A percentile compares a stretch with the other conserved stretches of the same genome.
These are phyloP conservation scores for Sinocyclocheilus grahami DNA, from an alignment of 2,113 vertebrate species.

Conservation along the genomic window DNA sequence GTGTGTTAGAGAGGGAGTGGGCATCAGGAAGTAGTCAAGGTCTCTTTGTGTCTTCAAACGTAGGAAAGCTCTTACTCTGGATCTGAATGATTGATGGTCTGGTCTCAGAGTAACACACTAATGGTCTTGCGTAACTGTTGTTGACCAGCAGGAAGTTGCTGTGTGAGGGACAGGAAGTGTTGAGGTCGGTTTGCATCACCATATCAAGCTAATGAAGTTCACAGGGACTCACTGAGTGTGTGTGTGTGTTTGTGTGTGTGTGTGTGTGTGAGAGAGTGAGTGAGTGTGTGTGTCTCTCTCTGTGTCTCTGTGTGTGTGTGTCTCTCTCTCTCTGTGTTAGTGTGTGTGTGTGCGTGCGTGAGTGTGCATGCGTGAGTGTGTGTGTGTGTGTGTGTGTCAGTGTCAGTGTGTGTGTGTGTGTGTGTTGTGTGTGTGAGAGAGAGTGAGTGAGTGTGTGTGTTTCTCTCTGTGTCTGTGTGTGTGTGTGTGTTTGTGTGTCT, in stretches of 20 bases:
- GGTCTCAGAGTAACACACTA: conserved; percentile 43
- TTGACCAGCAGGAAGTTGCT: conserved; percentile 11
- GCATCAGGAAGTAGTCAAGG: background rate
- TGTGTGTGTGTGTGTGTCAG: no score
- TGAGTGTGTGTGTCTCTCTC: no score
- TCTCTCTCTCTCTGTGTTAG: no score
- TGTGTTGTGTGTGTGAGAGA: background rate
- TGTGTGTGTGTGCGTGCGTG: no score
- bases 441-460: no score
- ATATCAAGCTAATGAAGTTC: conserved; percentile 24
- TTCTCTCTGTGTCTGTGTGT: background rate
- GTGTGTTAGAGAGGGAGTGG: background rate
- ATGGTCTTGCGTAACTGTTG: conserved; percentile 35
- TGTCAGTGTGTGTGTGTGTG: conserved; percentile 1
- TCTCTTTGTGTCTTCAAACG: conserved; percentile 55
- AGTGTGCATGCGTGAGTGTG: no score
- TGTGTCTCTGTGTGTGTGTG: no score
- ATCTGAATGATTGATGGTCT: conserved; percentile 65
- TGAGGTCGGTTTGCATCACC: background rate
- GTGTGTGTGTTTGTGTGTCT: conserved; percentile 13
- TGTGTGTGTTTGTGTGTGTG: no score
- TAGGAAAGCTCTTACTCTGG: conserved; percentile 60
- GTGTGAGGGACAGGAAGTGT: background rate
- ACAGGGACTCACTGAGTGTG: background rate
- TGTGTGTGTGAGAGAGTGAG: no score